A percentile compares a stretch with the other conserved stretches of the same genome.
These are phyloP conservation scores for Manis crassicaudata DNA, from an alignment of 2,797 vertebrate species.

Conservation along the genomic window DNA sequence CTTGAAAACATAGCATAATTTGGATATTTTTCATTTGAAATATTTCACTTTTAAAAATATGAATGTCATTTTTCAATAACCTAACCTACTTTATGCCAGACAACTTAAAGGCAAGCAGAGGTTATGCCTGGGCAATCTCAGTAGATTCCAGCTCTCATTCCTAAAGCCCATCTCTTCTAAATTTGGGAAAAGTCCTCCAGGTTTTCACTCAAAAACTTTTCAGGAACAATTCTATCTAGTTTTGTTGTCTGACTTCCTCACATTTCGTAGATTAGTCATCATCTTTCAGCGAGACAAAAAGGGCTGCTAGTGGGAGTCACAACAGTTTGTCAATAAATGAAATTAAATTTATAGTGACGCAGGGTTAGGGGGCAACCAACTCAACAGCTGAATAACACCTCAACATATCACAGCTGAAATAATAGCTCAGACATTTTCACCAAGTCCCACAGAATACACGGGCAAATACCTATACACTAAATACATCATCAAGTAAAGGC, in stretches of 20 bases:
- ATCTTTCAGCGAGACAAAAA: neutral
- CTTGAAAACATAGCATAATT: neutral
- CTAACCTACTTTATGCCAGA: neutral
- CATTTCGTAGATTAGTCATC: too few relatives aligned
- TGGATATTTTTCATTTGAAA: neutral
- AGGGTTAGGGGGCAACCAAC: neutral
- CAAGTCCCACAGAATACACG: neutral
- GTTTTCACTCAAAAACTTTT: neutral
- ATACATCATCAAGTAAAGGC: neutral
- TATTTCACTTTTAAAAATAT: neutral
- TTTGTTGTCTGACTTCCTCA: neutral
- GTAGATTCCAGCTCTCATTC: neutral
- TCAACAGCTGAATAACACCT: neutral
- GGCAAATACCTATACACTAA: neutral
- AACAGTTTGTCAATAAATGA: neutral
- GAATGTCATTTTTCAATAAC: neutral
- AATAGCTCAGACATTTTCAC: neutral
- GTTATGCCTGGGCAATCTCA: neutral
- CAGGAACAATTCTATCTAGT: neutral
- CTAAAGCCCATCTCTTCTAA: neutral
- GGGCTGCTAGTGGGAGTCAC: neutral
- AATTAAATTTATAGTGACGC: neutral
- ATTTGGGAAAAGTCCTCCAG: rapidly evolving
- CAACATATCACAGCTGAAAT: neutral
- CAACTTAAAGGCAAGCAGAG: neutral